phyloP scores from a whole-genome alignment of 2,888 invertebrate genomes.

The Synanthedon myopaeformis region DNA sequence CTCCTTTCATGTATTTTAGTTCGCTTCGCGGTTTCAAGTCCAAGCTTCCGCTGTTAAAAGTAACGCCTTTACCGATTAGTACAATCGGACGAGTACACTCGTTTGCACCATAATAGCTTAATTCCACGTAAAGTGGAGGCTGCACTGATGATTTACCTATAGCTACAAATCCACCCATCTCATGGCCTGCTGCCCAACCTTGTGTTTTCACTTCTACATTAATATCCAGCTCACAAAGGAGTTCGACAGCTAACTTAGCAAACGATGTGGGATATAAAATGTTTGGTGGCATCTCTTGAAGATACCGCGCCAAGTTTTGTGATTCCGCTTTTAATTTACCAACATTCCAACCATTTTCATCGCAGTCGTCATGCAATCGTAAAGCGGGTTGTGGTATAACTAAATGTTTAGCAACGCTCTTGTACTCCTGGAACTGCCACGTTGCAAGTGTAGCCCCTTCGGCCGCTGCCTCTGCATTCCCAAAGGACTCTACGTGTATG shows the following conservation, averaged over 20 bases:
- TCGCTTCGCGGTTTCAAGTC: slow-evolving; percentile 74
- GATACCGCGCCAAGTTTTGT: slow-evolving; percentile 81
- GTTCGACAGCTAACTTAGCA: slow-evolving; percentile 75
- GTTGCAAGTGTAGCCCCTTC: slow-evolving; percentile 79
- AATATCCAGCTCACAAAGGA: slow-evolving; percentile 62
- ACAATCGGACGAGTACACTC: slow-evolving; percentile 75
- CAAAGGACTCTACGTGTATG: slow-evolving; percentile 81
- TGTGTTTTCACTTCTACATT: slow-evolving; percentile 75
- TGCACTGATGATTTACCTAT: slow-evolving; percentile 82
- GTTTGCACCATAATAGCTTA: slow-evolving; percentile 77
- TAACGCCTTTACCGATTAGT: slow-evolving; percentile 77
- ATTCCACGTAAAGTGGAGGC: slow-evolving; percentile 82
- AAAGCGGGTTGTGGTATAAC: slow-evolving; percentile 48
- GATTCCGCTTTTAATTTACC: slow-evolving; percentile 80
- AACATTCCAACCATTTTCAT: slow-evolving; percentile 77
- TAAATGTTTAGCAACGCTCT: slow-evolving; percentile 25
- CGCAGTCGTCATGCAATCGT: slow-evolving; percentile 73
- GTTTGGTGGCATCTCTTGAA: slow-evolving; percentile 87
- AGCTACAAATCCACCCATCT: slow-evolving; percentile 84
- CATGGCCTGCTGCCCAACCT: slow-evolving; percentile 81
- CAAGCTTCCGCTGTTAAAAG: slow-evolving; percentile 80
- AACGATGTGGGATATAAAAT: slow-evolving; percentile 82
- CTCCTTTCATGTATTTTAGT: slow-evolving; percentile 80
- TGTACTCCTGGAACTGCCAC: slow-evolving; percentile 80
- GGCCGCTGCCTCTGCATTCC: slow-evolving; percentile 81